phyloP scores from a whole-genome alignment of 2,113 vertebrate species.

The Delphinus delphis region DNA sequence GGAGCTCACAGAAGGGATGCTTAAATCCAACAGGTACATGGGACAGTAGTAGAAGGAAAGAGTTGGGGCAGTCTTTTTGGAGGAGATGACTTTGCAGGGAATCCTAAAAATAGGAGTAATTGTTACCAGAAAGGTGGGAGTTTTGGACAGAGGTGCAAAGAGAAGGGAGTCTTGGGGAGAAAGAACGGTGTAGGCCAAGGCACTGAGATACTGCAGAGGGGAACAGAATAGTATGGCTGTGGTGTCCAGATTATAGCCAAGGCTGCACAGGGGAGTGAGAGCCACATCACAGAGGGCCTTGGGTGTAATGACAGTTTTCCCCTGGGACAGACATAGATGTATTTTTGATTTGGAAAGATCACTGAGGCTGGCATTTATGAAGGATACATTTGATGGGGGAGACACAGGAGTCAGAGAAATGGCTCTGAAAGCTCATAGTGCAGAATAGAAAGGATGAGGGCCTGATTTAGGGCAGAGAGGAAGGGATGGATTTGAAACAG shows the following conservation, averaged over 20 bases:
- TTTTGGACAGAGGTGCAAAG: neutral
- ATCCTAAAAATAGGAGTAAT: neutral
- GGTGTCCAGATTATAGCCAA: neutral
- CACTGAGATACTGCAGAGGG: too few species aligned
- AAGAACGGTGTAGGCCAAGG: neutral
- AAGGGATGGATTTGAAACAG: neutral
- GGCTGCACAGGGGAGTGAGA: neutral
- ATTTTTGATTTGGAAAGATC: neutral
- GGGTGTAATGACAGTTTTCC: neutral
- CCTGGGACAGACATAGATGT: neutral
- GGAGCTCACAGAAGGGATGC: neutral
- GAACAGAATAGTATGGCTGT: neutral
- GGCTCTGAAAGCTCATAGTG: neutral
- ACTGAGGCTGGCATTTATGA: neutral
- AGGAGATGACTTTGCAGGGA: neutral
- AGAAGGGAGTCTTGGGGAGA: neutral
- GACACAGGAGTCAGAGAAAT: neutral
- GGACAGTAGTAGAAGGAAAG: neutral
- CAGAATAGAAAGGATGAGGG: neutral
- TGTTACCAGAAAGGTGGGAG: neutral
- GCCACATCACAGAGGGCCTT: neutral
- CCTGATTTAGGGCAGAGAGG: neutral
- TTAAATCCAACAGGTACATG: neutral
- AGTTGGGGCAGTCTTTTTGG: neutral
- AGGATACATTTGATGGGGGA: neutral